phyloP scores from a whole-genome alignment of 1,140 invertebrate species.

The Araneus ventricosus region DNA sequence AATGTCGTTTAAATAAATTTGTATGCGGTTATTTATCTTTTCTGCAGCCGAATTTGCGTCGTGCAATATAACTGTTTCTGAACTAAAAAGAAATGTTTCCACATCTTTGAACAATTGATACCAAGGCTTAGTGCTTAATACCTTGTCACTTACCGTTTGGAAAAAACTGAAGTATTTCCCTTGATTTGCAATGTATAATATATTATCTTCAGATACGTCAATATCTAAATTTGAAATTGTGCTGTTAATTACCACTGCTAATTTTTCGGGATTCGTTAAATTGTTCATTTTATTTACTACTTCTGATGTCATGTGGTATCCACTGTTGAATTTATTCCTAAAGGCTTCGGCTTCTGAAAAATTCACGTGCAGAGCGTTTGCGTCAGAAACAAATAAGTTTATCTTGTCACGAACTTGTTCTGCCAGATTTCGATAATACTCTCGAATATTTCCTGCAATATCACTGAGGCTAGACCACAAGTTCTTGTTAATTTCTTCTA shows the following conservation, averaged over 20 bases:
- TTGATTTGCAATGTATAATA: background rate
- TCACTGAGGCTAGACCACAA: background rate
- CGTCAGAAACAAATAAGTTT: background rate
- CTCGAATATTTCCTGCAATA: background rate
- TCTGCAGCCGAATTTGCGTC: no score
- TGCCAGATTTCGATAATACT: background rate
- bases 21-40: background rate
- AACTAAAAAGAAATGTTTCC: background rate
- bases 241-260: background rate
- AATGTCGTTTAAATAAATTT: background rate
- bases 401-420: background rate
- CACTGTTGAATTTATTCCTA: background rate
- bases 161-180: slow-evolving; percentile 33
- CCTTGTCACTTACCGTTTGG: background rate
- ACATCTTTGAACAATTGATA: background rate
- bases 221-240: background rate
- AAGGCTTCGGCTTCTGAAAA: background rate
- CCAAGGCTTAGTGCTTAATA: background rate
- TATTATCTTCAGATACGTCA: background rate
- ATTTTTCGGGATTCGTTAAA: background rate
- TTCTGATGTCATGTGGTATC: background rate
- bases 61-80: background rate
- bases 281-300: background rate
- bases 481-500: slow-evolving; percentile 8
- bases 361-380: background rate